Conservation (phyloP, 2,113 vertebrate genomes). For the Caranx ignobilis region DNA sequence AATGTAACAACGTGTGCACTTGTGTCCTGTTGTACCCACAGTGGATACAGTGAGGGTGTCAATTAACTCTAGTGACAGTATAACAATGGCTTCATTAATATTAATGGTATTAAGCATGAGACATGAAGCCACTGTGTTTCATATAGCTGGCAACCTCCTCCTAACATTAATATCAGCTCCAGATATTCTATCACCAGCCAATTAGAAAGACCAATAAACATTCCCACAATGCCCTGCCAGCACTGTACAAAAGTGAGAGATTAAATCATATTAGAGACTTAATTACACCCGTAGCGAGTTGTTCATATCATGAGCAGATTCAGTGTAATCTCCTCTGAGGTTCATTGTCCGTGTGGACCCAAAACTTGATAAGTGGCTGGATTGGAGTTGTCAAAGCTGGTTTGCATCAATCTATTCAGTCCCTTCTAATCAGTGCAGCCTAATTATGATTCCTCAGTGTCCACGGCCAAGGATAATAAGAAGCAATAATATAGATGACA, state of each 20-base stretch:
- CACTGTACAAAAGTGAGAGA: conserved; percentile 37
- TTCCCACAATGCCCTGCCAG: conserved; percentile 30
- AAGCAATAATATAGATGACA: conserved; percentile 41
- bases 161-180: conserved; percentile 28
- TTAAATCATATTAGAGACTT: conserved; percentile 61
- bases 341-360: conserved; percentile 42
- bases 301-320: conserved; percentile 33
- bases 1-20: conserved; percentile 2
- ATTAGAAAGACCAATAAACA: conserved; percentile 67
- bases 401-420: conserved; percentile 63
- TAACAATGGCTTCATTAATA: conserved; percentile 34
- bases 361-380: conserved; percentile 32
- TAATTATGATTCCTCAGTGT: conserved; percentile 51
- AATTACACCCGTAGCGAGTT: conserved; percentile 53
- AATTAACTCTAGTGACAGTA: conserved; percentile 4
- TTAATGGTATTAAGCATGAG: conserved; percentile 47
- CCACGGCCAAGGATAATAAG: conserved; percentile 51
- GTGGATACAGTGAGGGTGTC: neutral
- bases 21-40: neutral
- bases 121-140: conserved; percentile 1
- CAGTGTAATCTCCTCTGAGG: conserved; percentile 31
- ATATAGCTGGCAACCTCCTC: conserved; percentile 45
- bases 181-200: conserved; percentile 50
- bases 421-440: conserved; percentile 40
- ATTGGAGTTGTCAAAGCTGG: conserved; percentile 60